These are phyloP conservation scores for Harpalus rufipes DNA, from an alignment of 2,888 invertebrate species.

Conservation along the genomic window DNA sequence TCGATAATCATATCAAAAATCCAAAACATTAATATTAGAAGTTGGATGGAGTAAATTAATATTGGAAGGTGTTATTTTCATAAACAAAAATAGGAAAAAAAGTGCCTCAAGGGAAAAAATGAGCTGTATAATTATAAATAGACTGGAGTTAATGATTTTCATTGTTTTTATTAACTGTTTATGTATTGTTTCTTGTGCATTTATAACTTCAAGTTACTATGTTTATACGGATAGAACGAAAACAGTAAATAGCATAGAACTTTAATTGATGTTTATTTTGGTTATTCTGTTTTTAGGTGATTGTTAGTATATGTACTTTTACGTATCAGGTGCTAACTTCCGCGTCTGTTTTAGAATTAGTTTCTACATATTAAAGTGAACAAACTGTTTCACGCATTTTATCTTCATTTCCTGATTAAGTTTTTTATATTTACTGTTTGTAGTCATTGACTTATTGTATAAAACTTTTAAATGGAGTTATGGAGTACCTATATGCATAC, in stretches of 20 bases:
- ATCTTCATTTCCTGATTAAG: not conserved
- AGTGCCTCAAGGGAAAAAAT: not conserved
- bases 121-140: not conserved
- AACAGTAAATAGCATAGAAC: not conserved
- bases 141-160: not conserved
- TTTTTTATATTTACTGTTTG: not conserved
- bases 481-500: too few species aligned
- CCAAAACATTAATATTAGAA: not conserved
- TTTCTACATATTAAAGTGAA: not conserved
- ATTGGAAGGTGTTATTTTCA: too few species aligned
- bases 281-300: slow-evolving; percentile 7
- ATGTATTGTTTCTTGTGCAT: not conserved
- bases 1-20: not conserved
- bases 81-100: too few species aligned
- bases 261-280: slow-evolving; percentile 14
- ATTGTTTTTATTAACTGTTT: not conserved
- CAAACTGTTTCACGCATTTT: not conserved
- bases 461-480: too few species aligned
- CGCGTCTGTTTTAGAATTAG: not conserved
- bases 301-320: not conserved
- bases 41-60: too few species aligned
- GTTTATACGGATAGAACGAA: not conserved
- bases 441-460: too few species aligned
- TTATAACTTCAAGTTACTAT: not conserved
- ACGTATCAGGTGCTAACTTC: not conserved